A percentile compares a stretch with the other conserved stretches of the same genome.
phyloP scores from a whole-genome alignment of 1,140 invertebrate genomes.

The Drosophila sp. region DNA sequence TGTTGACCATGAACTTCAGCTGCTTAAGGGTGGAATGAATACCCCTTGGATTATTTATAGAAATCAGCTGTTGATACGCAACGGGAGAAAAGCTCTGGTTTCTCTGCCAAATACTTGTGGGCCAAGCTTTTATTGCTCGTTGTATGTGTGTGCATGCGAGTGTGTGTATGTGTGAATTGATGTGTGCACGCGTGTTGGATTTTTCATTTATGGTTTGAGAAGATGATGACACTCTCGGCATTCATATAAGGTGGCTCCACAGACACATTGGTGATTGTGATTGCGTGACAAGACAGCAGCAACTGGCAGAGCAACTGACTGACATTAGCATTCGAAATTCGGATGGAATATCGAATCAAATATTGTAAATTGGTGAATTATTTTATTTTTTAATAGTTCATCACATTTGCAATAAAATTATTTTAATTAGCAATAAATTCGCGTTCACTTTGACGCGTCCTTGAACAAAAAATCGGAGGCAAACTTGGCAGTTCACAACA shows the following conservation, averaged over 20 bases:
- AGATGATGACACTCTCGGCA: constrained; percentile 35
- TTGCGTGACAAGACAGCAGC: constrained; percentile 30
- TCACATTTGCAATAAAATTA: constrained; percentile 21
- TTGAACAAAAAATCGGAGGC: constrained; percentile 11
- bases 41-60: constrained; percentile 32
- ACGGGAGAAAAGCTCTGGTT: constrained; percentile 59
- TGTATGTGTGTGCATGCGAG: not conserved
- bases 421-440: constrained; percentile 15
- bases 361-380: constrained; percentile 8
- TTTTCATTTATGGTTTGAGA: constrained; percentile 32
- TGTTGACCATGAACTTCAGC: constrained; percentile 64
- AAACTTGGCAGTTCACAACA: constrained; percentile 28
- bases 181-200: constrained; percentile 9
- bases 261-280: constrained; percentile 12
- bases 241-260: constrained; percentile 23
- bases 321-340: constrained; percentile 21
- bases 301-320: not conserved
- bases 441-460: constrained; percentile 28
- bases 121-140: constrained; percentile 53
- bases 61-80: constrained; percentile 65
- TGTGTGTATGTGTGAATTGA: constrained; percentile 7
- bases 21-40: constrained; percentile 1
- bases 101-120: constrained; percentile 22
- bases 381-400: constrained; percentile 12
- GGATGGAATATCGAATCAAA: constrained; percentile 3